These are phyloP conservation scores for Campoplex capitator DNA, from an alignment of 2,888 invertebrate species.

Conservation along the genomic window DNA sequence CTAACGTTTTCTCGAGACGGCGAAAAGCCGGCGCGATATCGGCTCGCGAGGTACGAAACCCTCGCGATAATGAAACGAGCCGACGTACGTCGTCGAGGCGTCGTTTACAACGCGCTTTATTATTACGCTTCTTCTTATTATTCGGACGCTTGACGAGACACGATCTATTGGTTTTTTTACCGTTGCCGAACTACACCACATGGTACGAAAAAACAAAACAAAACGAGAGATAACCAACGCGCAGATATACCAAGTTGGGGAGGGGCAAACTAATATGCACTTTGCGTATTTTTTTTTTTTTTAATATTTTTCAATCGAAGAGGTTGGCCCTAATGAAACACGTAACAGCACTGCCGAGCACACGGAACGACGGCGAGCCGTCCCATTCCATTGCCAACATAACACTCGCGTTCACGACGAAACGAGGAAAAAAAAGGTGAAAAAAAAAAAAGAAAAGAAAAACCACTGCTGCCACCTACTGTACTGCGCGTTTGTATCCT, in stretches of 20 bases:
- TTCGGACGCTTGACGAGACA: slow-evolving; percentile 36
- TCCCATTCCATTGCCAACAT: slow-evolving; percentile 71
- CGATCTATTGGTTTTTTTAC: slow-evolving; percentile 56
- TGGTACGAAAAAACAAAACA: slow-evolving; percentile 77
- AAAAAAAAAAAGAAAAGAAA: slow-evolving; percentile 33
- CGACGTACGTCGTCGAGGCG: slow-evolving; percentile 71
- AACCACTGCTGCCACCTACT: slow-evolving; percentile 57
- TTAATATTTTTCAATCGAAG: slow-evolving; percentile 42
- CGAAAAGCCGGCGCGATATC: slow-evolving; percentile 73
- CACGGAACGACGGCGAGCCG: slow-evolving; percentile 71
- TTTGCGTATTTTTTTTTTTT: slow-evolving; percentile 9
- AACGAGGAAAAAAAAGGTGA: slow-evolving; percentile 22
- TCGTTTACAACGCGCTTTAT: slow-evolving; percentile 61
- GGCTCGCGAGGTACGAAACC: slow-evolving; percentile 73
- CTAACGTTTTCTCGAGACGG: slow-evolving; percentile 74
- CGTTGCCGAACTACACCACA: slow-evolving; percentile 79
- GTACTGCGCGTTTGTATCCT: slow-evolving; percentile 18
- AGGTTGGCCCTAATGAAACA: slow-evolving; percentile 72
- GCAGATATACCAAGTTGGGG: neutral
- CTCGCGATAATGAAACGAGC: slow-evolving; percentile 75
- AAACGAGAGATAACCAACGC: slow-evolving; percentile 6
- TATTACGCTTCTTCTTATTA: slow-evolving; percentile 28
- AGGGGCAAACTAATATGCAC: slow-evolving; percentile 43
- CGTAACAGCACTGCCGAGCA: slow-evolving; percentile 78
- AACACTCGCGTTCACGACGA: slow-evolving; percentile 62